phyloP scores from a whole-genome alignment of 2,113 vertebrate genomes.

The Campylomormyrus tamandua region DNA sequence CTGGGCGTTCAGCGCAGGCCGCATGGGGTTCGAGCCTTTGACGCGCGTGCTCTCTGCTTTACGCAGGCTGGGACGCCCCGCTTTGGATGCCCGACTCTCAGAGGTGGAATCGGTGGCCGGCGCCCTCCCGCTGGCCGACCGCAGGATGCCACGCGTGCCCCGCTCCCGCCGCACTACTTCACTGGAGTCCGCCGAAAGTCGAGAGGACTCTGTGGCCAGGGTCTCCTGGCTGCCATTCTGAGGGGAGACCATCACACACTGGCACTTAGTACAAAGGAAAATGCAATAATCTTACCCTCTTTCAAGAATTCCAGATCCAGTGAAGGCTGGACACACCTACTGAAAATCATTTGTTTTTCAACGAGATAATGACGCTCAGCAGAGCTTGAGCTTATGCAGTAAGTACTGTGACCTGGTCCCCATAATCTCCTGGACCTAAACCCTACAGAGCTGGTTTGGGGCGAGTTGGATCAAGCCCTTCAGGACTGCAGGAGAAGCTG shows the following conservation, averaged over 20 bases:
- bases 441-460: not conserved
- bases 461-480: not conserved
- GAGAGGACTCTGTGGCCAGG: slow-evolving; percentile 81
- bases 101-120: slow-evolving; percentile 62
- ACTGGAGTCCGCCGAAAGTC: slow-evolving; percentile 66
- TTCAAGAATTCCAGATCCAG: not conserved
- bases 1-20: slow-evolving; percentile 58
- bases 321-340: not conserved
- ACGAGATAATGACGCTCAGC: not conserved
- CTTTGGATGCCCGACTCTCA: slow-evolving; percentile 55
- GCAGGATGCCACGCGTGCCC: slow-evolving; percentile 61
- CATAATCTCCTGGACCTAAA: not conserved
- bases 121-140: slow-evolving; percentile 75
- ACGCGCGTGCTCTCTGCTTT: slow-evolving; percentile 75
- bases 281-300: not conserved
- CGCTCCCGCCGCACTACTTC: slow-evolving; percentile 68
- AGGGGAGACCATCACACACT: slow-evolving; percentile 36
- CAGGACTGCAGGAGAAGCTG: not conserved
- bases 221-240: slow-evolving; percentile 83
- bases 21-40: slow-evolving; percentile 58
- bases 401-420: not conserved
- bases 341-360: not conserved
- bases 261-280: not conserved
- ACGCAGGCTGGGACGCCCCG: slow-evolving; percentile 60
- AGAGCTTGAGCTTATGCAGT: not conserved